Evolutionary conservation across 2,797 vertebrate genomes (phyloP).

Genomic region (Hozukius guyotensis): DNA sequence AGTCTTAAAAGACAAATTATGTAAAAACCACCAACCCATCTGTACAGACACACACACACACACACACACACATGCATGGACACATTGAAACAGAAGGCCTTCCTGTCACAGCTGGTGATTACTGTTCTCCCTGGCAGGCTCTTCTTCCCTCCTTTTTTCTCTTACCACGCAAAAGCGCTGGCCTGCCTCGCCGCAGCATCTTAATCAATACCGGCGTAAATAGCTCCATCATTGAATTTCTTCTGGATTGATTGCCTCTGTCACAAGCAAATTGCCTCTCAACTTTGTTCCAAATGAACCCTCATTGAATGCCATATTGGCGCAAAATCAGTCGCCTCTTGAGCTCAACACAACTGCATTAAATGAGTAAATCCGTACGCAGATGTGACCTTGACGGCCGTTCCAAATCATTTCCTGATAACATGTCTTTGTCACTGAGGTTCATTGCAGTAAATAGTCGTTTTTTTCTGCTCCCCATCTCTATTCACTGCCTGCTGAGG

Average conservation of each 20-base stretch:
- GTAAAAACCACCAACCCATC: neutral
- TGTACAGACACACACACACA: neutral
- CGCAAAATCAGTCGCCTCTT: neutral
- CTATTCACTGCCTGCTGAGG: conserved; percentile 11
- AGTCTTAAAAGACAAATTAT: conserved; percentile 3
- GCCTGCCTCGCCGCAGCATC: conserved; percentile 33
- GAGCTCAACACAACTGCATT: neutral
- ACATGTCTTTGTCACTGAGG: conserved; percentile 31
- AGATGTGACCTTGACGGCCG: neutral
- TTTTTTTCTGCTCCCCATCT: conserved; percentile 23
- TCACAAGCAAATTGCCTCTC: conserved; percentile 51
- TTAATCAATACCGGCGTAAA: conserved; percentile 68
- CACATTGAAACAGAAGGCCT: neutral
- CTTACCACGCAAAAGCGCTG: conserved; percentile 38
- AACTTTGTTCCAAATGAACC: conserved; percentile 58
- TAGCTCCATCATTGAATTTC: conserved; percentile 52
- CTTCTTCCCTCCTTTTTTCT: conserved; percentile 16
- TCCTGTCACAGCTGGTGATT: conserved; percentile 34
- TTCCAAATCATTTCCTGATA: conserved; percentile 27
- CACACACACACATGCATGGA: neutral
- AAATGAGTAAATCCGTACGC: conserved; percentile 10
- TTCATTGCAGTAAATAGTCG: conserved; percentile 25
- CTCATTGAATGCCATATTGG: conserved; percentile 1
- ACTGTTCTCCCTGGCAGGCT: conserved; percentile 32
- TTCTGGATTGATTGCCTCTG: conserved; percentile 52